Conservation (phyloP, 2,113 vertebrate genomes). For the Tupaia chinensis region DNA sequence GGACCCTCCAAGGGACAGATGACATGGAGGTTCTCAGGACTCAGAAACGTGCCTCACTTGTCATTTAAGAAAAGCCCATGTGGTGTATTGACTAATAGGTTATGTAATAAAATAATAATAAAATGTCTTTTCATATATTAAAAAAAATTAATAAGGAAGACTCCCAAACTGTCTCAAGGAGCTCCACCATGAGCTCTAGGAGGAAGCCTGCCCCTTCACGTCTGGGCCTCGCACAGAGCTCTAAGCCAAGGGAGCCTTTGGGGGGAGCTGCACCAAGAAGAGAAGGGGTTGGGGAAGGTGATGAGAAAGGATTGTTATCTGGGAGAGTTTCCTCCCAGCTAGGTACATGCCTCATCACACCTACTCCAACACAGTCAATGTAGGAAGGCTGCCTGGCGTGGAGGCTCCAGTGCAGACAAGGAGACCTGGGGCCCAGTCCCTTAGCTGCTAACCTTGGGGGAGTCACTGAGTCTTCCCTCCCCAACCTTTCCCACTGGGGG, state of each 20-base stretch:
- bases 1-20: too few species aligned
- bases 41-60: too few species aligned
- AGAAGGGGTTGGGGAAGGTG: neutral
- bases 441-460: neutral
- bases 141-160: neutral
- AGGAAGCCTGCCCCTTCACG: neutral
- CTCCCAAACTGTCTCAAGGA: neutral
- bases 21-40: too few species aligned
- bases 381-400: neutral
- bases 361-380: neutral
- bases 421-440: neutral
- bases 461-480: neutral
- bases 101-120: too few species aligned
- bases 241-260: neutral
- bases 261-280: neutral
- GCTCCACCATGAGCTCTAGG: neutral
- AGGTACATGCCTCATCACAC: neutral
- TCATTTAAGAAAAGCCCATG: too few species aligned
- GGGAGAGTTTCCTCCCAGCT: neutral
- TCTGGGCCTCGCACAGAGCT: neutral
- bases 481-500: neutral
- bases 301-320: neutral
- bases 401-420: neutral
- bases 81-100: too few species aligned
- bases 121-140: too few species aligned